Conservation (phyloP, 2,113 vertebrate genomes). For the Cynocephalus volans region DNA sequence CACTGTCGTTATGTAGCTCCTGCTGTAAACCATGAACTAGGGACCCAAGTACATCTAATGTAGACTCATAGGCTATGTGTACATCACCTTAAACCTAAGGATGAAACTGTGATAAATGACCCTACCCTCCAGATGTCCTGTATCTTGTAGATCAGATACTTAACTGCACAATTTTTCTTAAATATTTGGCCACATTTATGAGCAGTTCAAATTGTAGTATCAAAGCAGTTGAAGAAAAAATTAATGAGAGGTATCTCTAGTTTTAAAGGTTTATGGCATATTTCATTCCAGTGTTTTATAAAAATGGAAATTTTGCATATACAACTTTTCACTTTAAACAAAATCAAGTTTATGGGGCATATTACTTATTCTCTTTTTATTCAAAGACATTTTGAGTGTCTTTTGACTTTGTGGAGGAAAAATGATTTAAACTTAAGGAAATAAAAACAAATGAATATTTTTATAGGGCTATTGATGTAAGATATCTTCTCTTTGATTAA, state of each 20-base stretch:
- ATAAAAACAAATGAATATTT: background rate
- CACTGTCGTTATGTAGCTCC: background rate
- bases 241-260: background rate
- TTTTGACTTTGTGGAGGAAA: background rate
- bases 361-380: conserved; percentile 26
- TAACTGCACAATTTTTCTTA: background rate
- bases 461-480: background rate
- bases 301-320: conserved; percentile 13
- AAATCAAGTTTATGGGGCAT: background rate
- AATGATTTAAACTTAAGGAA: background rate
- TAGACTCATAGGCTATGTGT: background rate
- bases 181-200: background rate
- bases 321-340: background rate
- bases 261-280: background rate
- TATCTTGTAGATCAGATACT: background rate
- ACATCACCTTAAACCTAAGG: background rate
- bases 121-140: background rate
- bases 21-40: background rate
- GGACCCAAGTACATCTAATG: background rate
- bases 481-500: background rate
- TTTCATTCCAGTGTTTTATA: background rate
- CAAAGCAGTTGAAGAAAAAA: background rate
- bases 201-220: background rate
- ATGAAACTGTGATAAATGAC: background rate
- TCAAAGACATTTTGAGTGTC: background rate